These are phyloP conservation scores for Euura saliciscinereae DNA, from an alignment of 1,140 invertebrate genomes.

Conservation along the genomic window DNA sequence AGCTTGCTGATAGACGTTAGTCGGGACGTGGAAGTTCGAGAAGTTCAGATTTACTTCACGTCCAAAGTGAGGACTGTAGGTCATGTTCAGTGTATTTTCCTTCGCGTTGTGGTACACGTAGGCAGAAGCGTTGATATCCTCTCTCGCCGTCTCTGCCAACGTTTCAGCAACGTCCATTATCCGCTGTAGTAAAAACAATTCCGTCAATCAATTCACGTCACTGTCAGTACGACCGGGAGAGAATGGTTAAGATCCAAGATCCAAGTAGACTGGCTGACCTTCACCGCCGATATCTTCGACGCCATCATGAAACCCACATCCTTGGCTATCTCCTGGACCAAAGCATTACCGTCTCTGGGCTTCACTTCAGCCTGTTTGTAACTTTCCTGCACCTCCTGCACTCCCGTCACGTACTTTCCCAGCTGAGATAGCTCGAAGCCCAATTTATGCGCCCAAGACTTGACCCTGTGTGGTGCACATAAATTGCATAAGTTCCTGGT, in stretches of 20 bases:
- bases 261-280: constrained; percentile 57
- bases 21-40: constrained; percentile 94
- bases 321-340: constrained; percentile 78
- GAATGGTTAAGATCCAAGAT: background rate
- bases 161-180: constrained; percentile 84
- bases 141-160: constrained; percentile 66
- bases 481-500: background rate
- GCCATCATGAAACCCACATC: constrained; percentile 84
- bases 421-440: constrained; percentile 74
- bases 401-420: constrained; percentile 74
- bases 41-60: constrained; percentile 81
- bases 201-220: background rate
- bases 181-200: constrained; percentile 56
- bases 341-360: constrained; percentile 70
- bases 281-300: constrained; percentile 82
- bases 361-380: constrained; percentile 76
- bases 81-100: constrained; percentile 66
- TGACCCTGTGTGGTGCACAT: constrained; percentile 60
- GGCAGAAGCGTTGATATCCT: constrained; percentile 66
- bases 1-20: constrained; percentile 88
- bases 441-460: constrained; percentile 74
- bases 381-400: constrained; percentile 75
- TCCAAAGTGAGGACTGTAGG: constrained; percentile 78
- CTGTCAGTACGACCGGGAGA: background rate
- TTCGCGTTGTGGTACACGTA: constrained; percentile 79